These are phyloP conservation scores for Epizoanthus fatuus DNA, from an alignment of 92 coral and sea anemone species.

Conservation along the genomic window DNA sequence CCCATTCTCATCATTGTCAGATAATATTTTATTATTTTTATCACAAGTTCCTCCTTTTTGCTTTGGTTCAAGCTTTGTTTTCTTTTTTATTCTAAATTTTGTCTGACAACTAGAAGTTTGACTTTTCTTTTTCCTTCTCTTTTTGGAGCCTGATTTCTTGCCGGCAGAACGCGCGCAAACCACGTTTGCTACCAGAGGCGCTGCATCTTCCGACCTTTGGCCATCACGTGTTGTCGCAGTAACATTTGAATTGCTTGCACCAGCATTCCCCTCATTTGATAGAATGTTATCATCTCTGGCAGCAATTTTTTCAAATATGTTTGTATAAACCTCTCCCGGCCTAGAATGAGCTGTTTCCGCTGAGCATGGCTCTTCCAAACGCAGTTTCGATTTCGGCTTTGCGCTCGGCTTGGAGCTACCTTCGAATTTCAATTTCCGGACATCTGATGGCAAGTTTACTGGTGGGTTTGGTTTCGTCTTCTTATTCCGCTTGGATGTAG, in stretches of 20 bases:
- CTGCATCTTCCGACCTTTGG: not conserved
- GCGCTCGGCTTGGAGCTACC: not conserved
- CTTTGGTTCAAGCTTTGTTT: slow-evolving; percentile 38
- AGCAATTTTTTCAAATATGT: not conserved
- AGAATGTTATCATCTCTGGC: slow-evolving; percentile 16
- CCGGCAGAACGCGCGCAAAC: not conserved
- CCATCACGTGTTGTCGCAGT: not conserved
- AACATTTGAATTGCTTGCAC: slow-evolving; percentile 4
- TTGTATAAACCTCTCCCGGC: not conserved
- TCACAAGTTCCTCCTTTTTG: not conserved
- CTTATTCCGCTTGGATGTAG: slow-evolving; percentile 18
- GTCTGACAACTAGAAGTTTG: slow-evolving; percentile 90
- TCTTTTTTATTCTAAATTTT: slow-evolving; percentile 85
- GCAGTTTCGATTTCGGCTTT: slow-evolving; percentile 8
- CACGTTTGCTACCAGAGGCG: not conserved
- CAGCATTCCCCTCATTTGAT: not conserved
- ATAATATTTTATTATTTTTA: not conserved
- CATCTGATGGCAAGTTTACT: not conserved
- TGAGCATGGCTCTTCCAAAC: not conserved
- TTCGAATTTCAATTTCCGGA: not conserved
- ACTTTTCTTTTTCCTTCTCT: slow-evolving; percentile 56
- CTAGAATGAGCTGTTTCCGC: not conserved
- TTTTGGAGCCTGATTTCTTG: slow-evolving; percentile 21
- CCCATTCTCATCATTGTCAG: not conserved
- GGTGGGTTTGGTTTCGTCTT: not conserved